Evolutionary conservation across 2,888 invertebrate species (phyloP).

Genomic region (Bellardia bayeri): DNA sequence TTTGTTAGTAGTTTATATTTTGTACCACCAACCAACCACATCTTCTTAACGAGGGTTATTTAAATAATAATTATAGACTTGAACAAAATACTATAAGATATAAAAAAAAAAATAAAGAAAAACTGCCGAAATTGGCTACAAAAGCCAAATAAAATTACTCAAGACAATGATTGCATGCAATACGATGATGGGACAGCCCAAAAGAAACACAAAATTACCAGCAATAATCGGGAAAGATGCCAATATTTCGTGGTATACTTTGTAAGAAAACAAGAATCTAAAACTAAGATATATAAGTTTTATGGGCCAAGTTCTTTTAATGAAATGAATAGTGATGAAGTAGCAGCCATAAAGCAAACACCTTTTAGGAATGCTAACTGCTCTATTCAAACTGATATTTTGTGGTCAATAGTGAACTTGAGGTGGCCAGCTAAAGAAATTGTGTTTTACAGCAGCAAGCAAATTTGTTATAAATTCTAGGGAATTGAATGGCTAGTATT

Average conservation of each 20-base stretch:
- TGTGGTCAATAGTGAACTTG: background rate
- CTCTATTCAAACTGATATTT: background rate
- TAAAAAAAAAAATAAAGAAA: constrained; percentile 10
- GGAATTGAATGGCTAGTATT: no score
- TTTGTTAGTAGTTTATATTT: constrained; percentile 47
- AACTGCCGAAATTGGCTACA: constrained; percentile 32
- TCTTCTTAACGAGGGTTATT: constrained; percentile 62
- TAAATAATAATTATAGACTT: constrained; percentile 72
- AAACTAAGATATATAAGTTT: constrained; percentile 39
- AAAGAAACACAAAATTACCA: constrained; percentile 33
- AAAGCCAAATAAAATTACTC: constrained; percentile 56
- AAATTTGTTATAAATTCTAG: no score
- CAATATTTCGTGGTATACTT: constrained; percentile 29
- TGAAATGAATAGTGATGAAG: constrained; percentile 30
- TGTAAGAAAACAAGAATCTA: background rate
- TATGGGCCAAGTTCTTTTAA: constrained; percentile 29
- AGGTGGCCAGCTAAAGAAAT: constrained; percentile 22
- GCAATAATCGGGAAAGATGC: constrained; percentile 37
- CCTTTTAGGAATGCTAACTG: constrained; percentile 37
- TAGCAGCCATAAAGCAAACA: constrained; percentile 51
- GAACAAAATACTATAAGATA: constrained; percentile 33
- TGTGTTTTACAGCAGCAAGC: no score
- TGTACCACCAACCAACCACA: constrained; percentile 12
- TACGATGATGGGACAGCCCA: constrained; percentile 15
- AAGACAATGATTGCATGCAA: constrained; percentile 64